Percentiles rank a stretch among this genome's conserved stretches.
phyloP scores from a whole-genome alignment of 2,797 vertebrate genomes.

The Phrynocephalus guinanensis region DNA sequence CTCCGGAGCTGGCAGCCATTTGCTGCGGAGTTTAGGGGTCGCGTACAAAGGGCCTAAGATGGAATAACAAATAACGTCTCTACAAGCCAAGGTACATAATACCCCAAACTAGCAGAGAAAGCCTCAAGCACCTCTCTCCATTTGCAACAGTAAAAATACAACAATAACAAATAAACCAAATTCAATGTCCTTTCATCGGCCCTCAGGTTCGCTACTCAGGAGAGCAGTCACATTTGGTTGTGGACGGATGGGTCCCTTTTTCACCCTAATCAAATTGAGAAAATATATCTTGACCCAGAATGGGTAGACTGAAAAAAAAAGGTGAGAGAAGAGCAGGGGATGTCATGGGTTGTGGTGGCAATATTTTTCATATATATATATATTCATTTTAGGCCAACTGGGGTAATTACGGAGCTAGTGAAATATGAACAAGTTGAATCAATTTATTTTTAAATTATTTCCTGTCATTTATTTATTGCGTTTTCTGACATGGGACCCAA shows the following conservation, averaged over 20 bases:
- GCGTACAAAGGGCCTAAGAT: neutral
- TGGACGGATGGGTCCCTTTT: neutral
- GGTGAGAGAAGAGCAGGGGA: neutral
- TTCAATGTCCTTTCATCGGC: neutral
- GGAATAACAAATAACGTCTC: neutral
- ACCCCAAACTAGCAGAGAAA: neutral
- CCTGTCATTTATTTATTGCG: neutral
- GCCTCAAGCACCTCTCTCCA: neutral
- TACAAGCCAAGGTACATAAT: neutral
- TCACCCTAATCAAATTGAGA: neutral
- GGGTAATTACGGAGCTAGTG: neutral
- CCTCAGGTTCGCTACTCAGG: neutral
- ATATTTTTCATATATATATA: neutral
- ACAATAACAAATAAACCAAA: neutral
- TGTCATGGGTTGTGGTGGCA: neutral
- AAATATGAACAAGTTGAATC: neutral
- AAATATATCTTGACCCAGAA: neutral
- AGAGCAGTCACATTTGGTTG: neutral
- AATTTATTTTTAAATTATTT: neutral
- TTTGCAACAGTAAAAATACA: neutral
- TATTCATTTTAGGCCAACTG: neutral
- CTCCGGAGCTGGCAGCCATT: no score
- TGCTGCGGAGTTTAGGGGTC: no score
- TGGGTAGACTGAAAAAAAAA: neutral
- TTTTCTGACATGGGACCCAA: neutral